phyloP scores from a whole-genome alignment of 2,888 invertebrate species.

The Globia sparganii region DNA sequence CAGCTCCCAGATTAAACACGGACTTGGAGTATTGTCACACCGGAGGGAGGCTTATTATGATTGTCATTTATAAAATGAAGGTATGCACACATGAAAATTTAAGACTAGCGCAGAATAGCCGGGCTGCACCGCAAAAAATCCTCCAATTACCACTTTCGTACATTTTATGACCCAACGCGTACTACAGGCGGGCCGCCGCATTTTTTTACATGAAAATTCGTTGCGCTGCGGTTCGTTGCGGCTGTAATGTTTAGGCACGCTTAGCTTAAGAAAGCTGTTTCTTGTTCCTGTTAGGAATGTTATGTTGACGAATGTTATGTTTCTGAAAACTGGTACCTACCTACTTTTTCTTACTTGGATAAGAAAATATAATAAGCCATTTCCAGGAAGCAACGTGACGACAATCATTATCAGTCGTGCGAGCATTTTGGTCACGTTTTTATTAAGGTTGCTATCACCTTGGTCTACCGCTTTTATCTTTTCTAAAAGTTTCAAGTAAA shows the following conservation, averaged over 20 bases:
- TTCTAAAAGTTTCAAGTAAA: not conserved
- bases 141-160: not conserved
- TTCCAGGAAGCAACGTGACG: conserved; percentile 11
- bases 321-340: not conserved
- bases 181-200: too few relatives aligned
- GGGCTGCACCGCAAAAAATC: not conserved
- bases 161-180: not conserved
- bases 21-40: conserved; percentile 51
- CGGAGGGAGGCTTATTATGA: conserved; percentile 9
- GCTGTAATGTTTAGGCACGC: not conserved
- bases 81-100: not conserved
- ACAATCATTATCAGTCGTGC: not conserved
- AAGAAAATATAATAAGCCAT: conserved; percentile 23
- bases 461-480: not conserved
- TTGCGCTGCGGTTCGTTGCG: too few relatives aligned
- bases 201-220: not conserved
- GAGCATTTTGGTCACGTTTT: conserved; percentile 5
- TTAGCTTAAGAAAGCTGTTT: not conserved
- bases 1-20: conserved; percentile 65
- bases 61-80: not conserved
- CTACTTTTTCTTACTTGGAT: conserved; percentile 4
- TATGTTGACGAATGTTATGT: conserved; percentile 1
- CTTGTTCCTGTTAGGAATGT: conserved; percentile 21
- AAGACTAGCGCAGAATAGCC: not conserved
- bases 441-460: not conserved